Evolutionary conservation across 2,797 vertebrate genomes (phyloP), one percentile per base, ranked within the genome.

Genomic region (Columba guinea): DNA sequence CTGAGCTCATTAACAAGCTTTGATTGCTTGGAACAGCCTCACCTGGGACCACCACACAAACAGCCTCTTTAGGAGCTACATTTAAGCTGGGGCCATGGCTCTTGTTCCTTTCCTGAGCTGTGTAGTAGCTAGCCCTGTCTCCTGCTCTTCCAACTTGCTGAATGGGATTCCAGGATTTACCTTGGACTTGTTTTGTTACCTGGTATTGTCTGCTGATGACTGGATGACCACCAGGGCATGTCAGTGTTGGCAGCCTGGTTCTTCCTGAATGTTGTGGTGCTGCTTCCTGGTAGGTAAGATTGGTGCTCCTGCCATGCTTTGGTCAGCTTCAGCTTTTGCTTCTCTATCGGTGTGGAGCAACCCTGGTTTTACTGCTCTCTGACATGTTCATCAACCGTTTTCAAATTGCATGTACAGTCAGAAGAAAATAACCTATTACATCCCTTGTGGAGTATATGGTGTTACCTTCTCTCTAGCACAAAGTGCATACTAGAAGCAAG

Each of bases 21-120:
- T 62, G 26, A 21, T 1, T 59, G 11, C 16, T 52, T 44, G 18
- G 4, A 81, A 5, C 10, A 69, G 11, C 56, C 37, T 48, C 30
- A 44, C 10, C 20, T 84, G 69, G 28, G 10, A 21, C 26, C 23
- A 23, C 19, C 24, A 67, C 10, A n/a, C 46, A n/a, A 27, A 32
- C 6, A 7, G 3, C 11, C 37, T 39, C 10, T 46, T 77, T 20
- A 58, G 37, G 28, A 48, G 26, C 7, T 67, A 34, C 21, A 11
- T 44, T 32, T 76, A 60, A 32, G 63, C 24, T 49, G 5, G 8
- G 27, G 46, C 6, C 1, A 0, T 18, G 3, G 4, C 1, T 86
- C 3, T 9, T 32, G 0, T 8, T 64, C 4, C 4, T 69, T 64
- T 39, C 8, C 17, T 14, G 12, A 80, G 17, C 22, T 80, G 6